These are phyloP conservation scores for Perdita meconis DNA, from an alignment of 2,888 invertebrate species.

Conservation along the genomic window DNA sequence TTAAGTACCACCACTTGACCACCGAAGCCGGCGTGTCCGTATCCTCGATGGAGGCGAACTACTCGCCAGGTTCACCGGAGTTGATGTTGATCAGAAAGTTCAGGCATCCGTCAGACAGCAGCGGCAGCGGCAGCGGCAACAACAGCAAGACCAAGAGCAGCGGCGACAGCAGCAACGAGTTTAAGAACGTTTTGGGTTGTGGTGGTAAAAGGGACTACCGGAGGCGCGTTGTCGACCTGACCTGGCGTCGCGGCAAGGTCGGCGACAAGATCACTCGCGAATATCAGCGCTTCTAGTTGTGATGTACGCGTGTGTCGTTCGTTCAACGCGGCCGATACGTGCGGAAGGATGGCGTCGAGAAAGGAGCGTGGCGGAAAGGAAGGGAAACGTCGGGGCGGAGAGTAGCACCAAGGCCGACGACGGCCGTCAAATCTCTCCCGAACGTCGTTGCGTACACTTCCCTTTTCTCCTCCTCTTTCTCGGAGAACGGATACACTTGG, in stretches of 20 bases:
- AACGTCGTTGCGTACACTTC: slow-evolving; percentile 52
- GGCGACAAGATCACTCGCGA: slow-evolving; percentile 75
- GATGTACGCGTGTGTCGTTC: slow-evolving; percentile 34
- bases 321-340: slow-evolving; percentile 37
- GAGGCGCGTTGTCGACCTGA: slow-evolving; percentile 70
- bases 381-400: slow-evolving; percentile 38
- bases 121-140: slow-evolving; percentile 27
- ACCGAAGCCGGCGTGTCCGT: slow-evolving; percentile 70
- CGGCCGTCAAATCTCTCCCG: slow-evolving; percentile 55
- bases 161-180: slow-evolving; percentile 61
- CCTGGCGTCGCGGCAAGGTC: slow-evolving; percentile 74
- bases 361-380: slow-evolving; percentile 47
- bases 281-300: slow-evolving; percentile 76
- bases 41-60: slow-evolving; percentile 58
- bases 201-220: slow-evolving; percentile 69
- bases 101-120: slow-evolving; percentile 62
- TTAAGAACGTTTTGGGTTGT: slow-evolving; percentile 72
- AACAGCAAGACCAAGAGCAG: slow-evolving; percentile 45
- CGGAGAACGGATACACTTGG: slow-evolving; percentile 47
- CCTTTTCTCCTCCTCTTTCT: slow-evolving; percentile 63
- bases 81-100: slow-evolving; percentile 73
- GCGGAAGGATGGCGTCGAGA: slow-evolving; percentile 32
- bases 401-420: slow-evolving; percentile 54
- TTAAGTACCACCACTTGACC: slow-evolving; percentile 74
- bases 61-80: slow-evolving; percentile 71